These are phyloP conservation scores for Leptobrachium leishanense DNA, from an alignment of 2,113 vertebrate species.

Conservation along the genomic window DNA sequence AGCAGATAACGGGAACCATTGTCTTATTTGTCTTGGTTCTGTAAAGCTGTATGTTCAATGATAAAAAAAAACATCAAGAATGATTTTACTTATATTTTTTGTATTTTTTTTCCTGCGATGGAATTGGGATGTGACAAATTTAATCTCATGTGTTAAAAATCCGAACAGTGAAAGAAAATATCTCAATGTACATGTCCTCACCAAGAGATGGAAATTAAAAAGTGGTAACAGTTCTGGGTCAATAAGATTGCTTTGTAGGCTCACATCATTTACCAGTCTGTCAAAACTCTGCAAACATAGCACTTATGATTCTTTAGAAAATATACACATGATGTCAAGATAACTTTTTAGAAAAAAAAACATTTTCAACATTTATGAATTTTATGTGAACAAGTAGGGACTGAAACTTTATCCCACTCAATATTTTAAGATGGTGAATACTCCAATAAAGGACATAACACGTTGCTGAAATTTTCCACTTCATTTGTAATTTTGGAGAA, in stretches of 20 bases:
- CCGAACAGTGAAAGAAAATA: constrained; percentile 4
- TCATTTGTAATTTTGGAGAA: no score
- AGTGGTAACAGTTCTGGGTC: constrained; percentile 12
- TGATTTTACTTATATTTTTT: not conserved
- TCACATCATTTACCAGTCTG: constrained; percentile 6
- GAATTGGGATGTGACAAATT: not conserved
- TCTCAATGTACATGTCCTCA: constrained; percentile 12
- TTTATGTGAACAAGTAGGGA: not conserved
- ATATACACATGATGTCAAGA: not conserved
- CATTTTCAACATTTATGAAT: not conserved
- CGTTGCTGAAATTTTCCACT: no score
- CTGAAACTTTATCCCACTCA: no score
- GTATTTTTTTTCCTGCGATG: not conserved
- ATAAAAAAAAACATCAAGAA: not conserved
- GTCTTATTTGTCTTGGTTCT: no score
- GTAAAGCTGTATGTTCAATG: not conserved
- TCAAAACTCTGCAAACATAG: not conserved
- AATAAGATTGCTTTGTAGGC: not conserved
- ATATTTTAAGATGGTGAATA: no score
- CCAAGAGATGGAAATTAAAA: not conserved
- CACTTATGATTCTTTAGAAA: not conserved
- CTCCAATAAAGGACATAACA: no score
- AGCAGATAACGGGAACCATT: no score
- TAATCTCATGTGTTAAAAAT: constrained; percentile 1
- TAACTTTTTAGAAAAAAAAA: not conserved